These are phyloP conservation scores for Gallinago paraguaiae DNA, from an alignment of 2,113 vertebrate species.

Conservation along the genomic window DNA sequence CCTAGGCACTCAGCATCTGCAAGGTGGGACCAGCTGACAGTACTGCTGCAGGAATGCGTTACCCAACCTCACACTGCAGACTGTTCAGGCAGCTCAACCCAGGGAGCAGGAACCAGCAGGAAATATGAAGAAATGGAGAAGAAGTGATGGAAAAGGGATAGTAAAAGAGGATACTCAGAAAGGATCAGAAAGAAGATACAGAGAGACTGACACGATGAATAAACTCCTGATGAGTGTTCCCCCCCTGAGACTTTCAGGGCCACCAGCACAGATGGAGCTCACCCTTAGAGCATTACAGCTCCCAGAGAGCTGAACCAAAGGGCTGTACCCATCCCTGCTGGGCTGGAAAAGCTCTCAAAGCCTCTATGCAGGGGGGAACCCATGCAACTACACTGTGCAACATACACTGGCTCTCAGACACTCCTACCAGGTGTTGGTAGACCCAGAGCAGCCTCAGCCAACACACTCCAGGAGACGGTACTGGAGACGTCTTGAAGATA, in stretches of 20 bases:
- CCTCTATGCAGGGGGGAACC: accelerated
- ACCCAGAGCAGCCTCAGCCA: neutral
- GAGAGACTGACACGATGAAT: neutral
- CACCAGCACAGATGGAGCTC: neutral
- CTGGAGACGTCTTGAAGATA: neutral
- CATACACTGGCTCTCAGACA: accelerated
- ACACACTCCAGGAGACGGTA: neutral
- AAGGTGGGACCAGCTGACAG: accelerated
- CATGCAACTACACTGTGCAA: neutral
- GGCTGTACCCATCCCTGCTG: neutral
- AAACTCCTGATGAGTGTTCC: neutral
- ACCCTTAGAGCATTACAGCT: neutral
- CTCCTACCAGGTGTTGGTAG: neutral
- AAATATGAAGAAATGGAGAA: neutral
- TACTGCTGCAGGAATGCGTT: neutral
- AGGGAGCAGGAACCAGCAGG: neutral
- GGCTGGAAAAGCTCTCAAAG: neutral
- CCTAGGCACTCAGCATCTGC: neutral
- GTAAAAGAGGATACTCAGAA: neutral
- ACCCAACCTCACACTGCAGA: too few relatives aligned
- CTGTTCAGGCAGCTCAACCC: neutral
- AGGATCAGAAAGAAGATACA: neutral
- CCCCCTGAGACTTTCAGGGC: neutral
- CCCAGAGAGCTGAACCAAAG: neutral
- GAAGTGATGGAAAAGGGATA: neutral